Evolutionary conservation across 2,113 vertebrate species (phyloP), one percentile per base, ranked within the genome.

Genomic region (Arenaria interpres): DNA sequence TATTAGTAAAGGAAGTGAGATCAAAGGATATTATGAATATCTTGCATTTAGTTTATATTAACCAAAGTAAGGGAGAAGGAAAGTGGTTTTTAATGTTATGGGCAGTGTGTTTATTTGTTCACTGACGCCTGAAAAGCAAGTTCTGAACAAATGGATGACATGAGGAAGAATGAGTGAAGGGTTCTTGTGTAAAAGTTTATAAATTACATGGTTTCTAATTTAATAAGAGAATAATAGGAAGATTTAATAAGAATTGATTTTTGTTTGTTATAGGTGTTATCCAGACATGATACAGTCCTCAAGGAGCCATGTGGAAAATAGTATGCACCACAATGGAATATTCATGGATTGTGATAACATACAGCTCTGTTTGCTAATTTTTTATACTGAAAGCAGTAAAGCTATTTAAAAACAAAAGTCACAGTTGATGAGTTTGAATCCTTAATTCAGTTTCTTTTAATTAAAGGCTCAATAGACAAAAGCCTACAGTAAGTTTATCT

Each of bases 381-480:
- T 89, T 93, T 74, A 43, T n/a, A 73, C 39, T 54, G 69, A 91
- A 93, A 77, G 37, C 53, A 91, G 78, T 95, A 93, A 84, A 89
- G 54, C 83, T 91, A 90, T 93, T 93, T 82, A 59, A 95, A 96
- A 93, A 79, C 81, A 89, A 68, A 95, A 85, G 76, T 91, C 79
- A 94, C 73, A 91, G 69, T 32, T 86, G 95, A 96, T 88, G 80
- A 76, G 37, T 90, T 96, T 90, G 68, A 95, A 88, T 85, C 62
- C 60, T 91, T 92, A 89, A 88, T 96, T 96, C 83, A 87, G 67
- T 89, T 94, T 88, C 83, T 94, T 93, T 90, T 96, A 96, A 97
- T 97, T 97, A 95, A 97, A 95, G 90, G 89, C 89, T 95, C 91
- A 94, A 48, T 84, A 96, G 85, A 94, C 83, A 94, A 95, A 89